A percentile compares a stretch with the other conserved stretches of the same genome.
These are phyloP conservation scores for Mormyrus iriodes DNA, from an alignment of 2,113 vertebrate species.

Conservation along the genomic window DNA sequence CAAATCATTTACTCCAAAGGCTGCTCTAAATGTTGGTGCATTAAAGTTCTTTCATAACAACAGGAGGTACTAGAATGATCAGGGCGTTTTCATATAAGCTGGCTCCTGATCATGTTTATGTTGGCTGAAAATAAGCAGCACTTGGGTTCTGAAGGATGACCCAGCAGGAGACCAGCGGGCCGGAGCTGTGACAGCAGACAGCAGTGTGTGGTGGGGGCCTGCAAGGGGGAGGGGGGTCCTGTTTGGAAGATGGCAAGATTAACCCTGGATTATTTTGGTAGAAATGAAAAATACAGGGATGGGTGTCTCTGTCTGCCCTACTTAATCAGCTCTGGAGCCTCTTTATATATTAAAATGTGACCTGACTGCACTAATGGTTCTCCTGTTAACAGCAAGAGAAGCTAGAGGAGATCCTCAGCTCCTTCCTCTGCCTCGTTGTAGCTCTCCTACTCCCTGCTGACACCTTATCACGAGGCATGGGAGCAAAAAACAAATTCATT, in stretches of 20 bases:
- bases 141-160: neutral
- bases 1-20: conserved; percentile 2
- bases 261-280: conserved; percentile 27
- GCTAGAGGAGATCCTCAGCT: neutral
- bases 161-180: neutral
- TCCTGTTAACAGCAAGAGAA: neutral
- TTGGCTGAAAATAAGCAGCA: conserved; percentile 24
- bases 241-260: conserved; percentile 9
- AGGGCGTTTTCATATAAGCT: neutral
- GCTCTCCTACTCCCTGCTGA: no score
- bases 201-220: neutral
- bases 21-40: neutral
- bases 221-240: conserved; percentile 9
- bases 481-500: neutral
- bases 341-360: neutral
- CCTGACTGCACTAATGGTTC: neutral
- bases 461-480: neutral
- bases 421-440: neutral
- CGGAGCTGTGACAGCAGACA: neutral
- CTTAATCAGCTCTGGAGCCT: neutral
- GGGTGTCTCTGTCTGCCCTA: neutral
- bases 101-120: conserved; percentile 26
- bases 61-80: neutral
- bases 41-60: neutral
- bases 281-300: conserved; percentile 20